Percentiles rank a stretch among this genome's conserved stretches.
phyloP scores from a whole-genome alignment of 2,113 vertebrate species.

The Isichthys henryi region DNA sequence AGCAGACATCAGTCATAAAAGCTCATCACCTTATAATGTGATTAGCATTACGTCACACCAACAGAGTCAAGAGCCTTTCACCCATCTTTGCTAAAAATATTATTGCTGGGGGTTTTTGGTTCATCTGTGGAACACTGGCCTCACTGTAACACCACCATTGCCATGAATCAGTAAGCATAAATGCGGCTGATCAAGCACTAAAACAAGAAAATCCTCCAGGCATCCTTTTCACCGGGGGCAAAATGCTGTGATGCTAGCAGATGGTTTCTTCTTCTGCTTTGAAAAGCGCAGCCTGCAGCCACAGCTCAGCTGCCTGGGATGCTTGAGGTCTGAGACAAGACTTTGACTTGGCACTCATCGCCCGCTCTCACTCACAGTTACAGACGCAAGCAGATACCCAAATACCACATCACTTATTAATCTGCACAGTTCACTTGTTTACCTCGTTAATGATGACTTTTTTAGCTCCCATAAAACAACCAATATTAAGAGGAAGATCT shows the following conservation, averaged over 20 bases:
- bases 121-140: background rate
- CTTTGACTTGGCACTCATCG: conserved; percentile 1
- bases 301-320: background rate
- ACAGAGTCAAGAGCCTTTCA: background rate
- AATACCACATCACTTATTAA: background rate
- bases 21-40: background rate
- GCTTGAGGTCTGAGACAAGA: conserved; percentile 18
- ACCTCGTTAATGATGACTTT: background rate
- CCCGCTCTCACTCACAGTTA: background rate
- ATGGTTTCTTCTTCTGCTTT: background rate
- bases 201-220: background rate
- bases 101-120: background rate
- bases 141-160: background rate
- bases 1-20: background rate
- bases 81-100: background rate
- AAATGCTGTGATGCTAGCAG: background rate
- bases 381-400: background rate
- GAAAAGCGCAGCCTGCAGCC: background rate
- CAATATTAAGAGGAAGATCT: background rate
- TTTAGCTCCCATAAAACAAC: background rate
- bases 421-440: background rate
- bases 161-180: background rate
- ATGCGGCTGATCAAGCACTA: background rate
- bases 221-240: background rate
- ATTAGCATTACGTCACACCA: background rate